These are phyloP conservation scores for Micromys minutus DNA, from an alignment of 2,113 vertebrate genomes.

Conservation along the genomic window DNA sequence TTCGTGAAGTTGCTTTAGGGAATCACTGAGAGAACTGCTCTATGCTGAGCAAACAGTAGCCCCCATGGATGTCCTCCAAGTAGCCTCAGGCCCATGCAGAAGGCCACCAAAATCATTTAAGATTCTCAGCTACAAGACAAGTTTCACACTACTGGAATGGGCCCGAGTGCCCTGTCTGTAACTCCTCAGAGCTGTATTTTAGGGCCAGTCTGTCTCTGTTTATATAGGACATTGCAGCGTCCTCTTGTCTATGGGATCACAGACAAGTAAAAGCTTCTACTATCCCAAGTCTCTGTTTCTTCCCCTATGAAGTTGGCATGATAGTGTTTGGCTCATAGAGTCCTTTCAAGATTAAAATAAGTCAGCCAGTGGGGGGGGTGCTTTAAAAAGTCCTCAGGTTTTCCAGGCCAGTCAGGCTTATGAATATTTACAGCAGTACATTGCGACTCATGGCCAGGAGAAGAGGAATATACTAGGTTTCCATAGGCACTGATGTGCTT, in stretches of 20 bases:
- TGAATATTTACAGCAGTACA: neutral
- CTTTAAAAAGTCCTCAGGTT: neutral
- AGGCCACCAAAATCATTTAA: rapidly evolving
- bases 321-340: rapidly evolving
- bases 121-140: neutral
- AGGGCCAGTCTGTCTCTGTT: neutral
- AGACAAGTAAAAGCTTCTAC: neutral
- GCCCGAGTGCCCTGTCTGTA: neutral
- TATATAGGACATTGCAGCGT: neutral
- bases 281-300: neutral
- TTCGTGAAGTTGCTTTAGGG: neutral
- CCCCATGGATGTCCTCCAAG: neutral
- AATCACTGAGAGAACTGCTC: neutral
- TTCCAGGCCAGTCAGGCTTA: neutral
- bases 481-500: neutral
- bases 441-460: neutral
- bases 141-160: neutral
- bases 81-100: rapidly evolving
- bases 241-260: neutral
- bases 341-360: neutral
- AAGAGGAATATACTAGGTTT: neutral
- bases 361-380: rapidly evolving
- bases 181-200: neutral
- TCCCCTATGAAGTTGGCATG: neutral
- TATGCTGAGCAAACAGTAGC: neutral